Evolutionary conservation across 2,113 vertebrate genomes (phyloP).

Genomic region (Ailuropoda melanoleuca): DNA sequence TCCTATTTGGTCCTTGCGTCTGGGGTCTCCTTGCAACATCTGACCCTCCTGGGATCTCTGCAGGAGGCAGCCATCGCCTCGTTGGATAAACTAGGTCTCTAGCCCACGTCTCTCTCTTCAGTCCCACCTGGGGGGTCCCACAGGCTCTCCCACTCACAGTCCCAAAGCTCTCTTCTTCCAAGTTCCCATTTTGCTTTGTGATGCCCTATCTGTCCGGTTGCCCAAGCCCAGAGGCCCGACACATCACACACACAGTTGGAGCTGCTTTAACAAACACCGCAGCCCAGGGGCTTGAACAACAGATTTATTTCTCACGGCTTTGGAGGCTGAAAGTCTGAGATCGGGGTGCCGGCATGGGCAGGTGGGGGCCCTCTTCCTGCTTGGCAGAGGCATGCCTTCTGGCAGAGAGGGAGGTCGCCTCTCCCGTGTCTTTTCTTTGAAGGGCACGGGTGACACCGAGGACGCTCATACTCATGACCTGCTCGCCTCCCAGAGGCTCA

Average conservation of each 20-base stretch:
- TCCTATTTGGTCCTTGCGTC: background rate
- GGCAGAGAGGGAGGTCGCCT: background rate
- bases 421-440: background rate
- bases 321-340: background rate
- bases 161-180: background rate
- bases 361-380: background rate
- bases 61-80: too few relatives aligned
- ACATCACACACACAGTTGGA: background rate
- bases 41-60: background rate
- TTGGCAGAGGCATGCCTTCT: background rate
- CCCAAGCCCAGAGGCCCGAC: background rate
- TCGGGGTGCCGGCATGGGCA: too few relatives aligned
- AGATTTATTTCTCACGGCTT: background rate
- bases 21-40: background rate
- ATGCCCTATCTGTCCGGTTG: accelerated
- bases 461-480: background rate
- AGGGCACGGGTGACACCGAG: background rate
- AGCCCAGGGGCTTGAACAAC: background rate
- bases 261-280: background rate
- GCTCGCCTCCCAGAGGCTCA: background rate
- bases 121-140: background rate
- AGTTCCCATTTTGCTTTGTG: background rate
- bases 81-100: background rate
- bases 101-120: background rate
- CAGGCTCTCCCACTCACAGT: background rate